Percentiles rank a stretch among this genome's conserved stretches.
Conservation (phyloP, 2,888 invertebrate species). For the Acanthosoma haemorrhoidale region DNA sequence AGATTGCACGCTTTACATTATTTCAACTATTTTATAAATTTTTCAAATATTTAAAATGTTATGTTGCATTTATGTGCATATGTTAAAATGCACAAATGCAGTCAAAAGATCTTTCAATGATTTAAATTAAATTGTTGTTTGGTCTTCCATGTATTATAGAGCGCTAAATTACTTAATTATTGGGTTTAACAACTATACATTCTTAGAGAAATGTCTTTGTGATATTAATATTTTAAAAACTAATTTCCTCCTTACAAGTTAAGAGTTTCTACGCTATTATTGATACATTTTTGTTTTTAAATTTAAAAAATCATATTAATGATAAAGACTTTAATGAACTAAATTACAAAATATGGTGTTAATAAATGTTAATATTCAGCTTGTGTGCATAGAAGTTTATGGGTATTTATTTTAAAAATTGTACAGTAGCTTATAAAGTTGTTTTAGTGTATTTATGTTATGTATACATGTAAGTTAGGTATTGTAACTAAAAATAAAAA, state of each 20-base stretch:
- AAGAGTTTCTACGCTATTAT: background rate
- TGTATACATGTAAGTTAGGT: background rate
- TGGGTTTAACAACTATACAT: slow-evolving; percentile 11
- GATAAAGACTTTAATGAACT: background rate
- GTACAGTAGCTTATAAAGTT: slow-evolving; percentile 8
- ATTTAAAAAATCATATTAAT: background rate
- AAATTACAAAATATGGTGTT: background rate
- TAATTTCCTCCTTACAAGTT: background rate
- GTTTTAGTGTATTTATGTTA: background rate
- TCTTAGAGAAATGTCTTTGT: slow-evolving; percentile 14
- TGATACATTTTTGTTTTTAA: background rate
- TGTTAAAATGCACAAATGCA: background rate
- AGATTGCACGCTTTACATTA: slow-evolving; percentile 21
- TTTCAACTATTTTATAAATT: slow-evolving; percentile 9
- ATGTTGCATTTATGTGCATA: slow-evolving; percentile 1
- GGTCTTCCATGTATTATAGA: slow-evolving; percentile 3
- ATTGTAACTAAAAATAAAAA: background rate
- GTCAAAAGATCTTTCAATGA: slow-evolving; percentile 14
- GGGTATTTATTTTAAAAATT: background rate
- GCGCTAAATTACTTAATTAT: background rate
- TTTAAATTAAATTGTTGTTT: slow-evolving; percentile 24
- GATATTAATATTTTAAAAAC: slow-evolving; percentile 14
- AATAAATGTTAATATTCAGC: slow-evolving; percentile 15
- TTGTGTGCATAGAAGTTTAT: background rate
- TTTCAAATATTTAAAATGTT: background rate